Conservation (phyloP, 2,113 vertebrate genomes). For the Zonotrichia leucophrys region DNA sequence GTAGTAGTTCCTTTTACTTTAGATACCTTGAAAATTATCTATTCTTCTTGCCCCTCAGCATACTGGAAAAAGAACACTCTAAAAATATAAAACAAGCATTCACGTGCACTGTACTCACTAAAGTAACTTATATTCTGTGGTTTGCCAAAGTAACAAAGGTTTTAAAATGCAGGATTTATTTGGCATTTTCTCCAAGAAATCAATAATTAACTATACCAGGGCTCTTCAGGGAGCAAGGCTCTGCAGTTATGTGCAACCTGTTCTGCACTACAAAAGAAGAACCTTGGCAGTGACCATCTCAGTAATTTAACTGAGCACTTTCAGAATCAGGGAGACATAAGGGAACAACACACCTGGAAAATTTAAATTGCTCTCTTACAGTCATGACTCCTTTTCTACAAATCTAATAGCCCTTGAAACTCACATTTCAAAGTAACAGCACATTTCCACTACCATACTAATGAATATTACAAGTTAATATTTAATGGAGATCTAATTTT, state of each 20-base stretch:
- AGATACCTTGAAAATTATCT: neutral
- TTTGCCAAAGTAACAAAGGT: neutral
- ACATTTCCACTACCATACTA: neutral
- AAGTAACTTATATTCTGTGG: neutral
- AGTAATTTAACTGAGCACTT: rapidly evolving
- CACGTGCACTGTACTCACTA: rapidly evolving
- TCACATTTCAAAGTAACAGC: neutral
- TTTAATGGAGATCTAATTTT: slow-evolving; percentile 22
- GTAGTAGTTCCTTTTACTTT: neutral
- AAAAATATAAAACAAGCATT: neutral
- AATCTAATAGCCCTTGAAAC: neutral
- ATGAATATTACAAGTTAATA: slow-evolving; percentile 31
- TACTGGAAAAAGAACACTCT: neutral
- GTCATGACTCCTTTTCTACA: neutral
- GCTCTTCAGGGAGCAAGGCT: neutral
- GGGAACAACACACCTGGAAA: neutral
- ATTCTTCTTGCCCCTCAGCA: neutral
- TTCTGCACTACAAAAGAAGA: neutral
- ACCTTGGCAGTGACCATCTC: neutral
- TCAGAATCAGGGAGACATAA: neutral
- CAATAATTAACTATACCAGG: neutral
- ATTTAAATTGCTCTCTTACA: neutral
- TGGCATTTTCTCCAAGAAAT: neutral
- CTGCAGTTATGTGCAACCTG: neutral
- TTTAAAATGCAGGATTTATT: neutral